Evolutionary conservation across 2,888 invertebrate species (phyloP).

Genomic region (Acanthosepion pharaonis): DNA sequence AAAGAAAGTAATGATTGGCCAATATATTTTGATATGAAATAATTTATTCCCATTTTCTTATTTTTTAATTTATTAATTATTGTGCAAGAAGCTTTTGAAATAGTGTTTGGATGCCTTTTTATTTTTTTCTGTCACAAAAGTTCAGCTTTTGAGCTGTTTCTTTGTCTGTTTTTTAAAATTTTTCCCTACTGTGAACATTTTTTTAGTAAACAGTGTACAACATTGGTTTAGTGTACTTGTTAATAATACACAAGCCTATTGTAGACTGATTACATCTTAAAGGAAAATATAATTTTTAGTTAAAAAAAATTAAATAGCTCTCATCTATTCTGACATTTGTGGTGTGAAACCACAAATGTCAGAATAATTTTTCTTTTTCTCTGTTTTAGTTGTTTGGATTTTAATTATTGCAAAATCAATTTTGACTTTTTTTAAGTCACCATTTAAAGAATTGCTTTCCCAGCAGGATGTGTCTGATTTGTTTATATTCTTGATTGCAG

Average conservation of each 20-base stretch:
- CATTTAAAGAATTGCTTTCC: neutral
- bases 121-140: neutral
- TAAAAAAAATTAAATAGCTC: neutral
- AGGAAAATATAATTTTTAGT: no score
- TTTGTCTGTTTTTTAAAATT: neutral
- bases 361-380: no score
- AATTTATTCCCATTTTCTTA: neutral
- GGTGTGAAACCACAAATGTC: neutral
- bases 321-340: neutral
- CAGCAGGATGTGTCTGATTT: neutral
- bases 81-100: neutral
- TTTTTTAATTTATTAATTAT: neutral
- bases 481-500: neutral
- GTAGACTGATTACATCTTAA: no score
- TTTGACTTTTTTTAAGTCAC: neutral
- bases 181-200: neutral
- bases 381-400: neutral
- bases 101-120: neutral
- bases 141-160: neutral
- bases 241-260: no score
- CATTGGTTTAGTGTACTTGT: no score
- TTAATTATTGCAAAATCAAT: neutral
- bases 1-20: neutral
- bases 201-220: no score
- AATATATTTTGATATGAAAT: slow-evolving; percentile 38